Conservation (phyloP, 2,113 vertebrate species). For the Aegotheles bennettii region DNA sequence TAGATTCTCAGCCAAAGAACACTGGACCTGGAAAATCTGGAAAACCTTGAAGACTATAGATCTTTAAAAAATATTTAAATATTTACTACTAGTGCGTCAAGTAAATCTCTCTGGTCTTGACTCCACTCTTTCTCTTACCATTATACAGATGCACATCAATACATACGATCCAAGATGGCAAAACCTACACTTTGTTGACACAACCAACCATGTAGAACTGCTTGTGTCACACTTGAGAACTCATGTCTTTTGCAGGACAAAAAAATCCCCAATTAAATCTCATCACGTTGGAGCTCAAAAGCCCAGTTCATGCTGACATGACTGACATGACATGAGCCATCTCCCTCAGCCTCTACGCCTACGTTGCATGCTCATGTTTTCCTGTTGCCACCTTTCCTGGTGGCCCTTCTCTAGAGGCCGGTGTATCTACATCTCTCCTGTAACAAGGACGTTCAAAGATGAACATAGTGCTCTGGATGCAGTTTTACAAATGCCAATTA, state of each 20-base stretch:
- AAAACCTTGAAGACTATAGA: neutral
- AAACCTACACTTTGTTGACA: neutral
- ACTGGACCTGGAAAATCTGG: neutral
- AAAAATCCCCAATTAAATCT: neutral
- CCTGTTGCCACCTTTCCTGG: neutral
- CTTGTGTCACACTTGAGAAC: neutral
- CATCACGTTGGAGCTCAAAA: neutral
- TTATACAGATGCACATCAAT: neutral
- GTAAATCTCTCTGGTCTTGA: neutral
- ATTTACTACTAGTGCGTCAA: neutral
- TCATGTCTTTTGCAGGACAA: neutral
- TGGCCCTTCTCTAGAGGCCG: neutral
- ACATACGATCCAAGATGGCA: neutral
- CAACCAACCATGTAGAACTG: neutral
- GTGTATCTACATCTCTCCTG: neutral
- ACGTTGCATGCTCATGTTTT: rapidly evolving
- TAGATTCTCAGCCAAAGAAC: neutral
- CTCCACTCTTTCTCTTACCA: neutral
- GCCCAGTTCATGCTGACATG: neutral
- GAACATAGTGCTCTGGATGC: neutral
- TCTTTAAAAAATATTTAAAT: neutral
- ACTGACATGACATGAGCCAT: too few relatives aligned
- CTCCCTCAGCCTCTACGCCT: too few relatives aligned
- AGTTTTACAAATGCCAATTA: neutral
- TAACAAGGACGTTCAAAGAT: neutral